Percentiles rank a stretch among this genome's conserved stretches.
phyloP scores from a whole-genome alignment of 2,888 invertebrate species.

The Hypomecis atomaria region DNA sequence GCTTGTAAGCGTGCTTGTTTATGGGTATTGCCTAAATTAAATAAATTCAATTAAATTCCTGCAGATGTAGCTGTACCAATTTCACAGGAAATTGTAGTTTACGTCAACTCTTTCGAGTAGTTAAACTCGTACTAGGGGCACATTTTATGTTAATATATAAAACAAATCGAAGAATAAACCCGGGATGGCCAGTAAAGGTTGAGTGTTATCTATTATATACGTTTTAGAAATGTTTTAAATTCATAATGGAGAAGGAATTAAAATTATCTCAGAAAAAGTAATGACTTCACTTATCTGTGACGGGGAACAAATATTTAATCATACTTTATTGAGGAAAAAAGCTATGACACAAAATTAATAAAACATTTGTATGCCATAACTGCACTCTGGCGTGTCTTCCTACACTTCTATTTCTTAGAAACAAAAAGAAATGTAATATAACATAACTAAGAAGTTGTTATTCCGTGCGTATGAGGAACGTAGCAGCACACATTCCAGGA shows the following conservation, averaged over 20 bases:
- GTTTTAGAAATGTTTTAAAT: neutral
- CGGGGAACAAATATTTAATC: too few relatives aligned
- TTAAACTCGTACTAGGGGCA: too few relatives aligned
- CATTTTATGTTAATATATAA: slow-evolving; percentile 25
- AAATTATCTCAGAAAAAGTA: neutral
- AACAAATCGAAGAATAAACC: slow-evolving; percentile 19
- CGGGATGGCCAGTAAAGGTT: slow-evolving; percentile 10
- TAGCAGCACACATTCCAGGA: slow-evolving; percentile 4
- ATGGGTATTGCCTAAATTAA: too few relatives aligned
- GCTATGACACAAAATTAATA: neutral
- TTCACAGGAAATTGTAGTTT: too few relatives aligned
- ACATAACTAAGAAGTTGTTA: slow-evolving; percentile 6
- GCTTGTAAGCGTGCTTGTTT: too few relatives aligned
- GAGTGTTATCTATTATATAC: slow-evolving; percentile 17
- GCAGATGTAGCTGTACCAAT: too few relatives aligned
- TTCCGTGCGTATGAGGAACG: slow-evolving; percentile 5
- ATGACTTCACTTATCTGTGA: too few relatives aligned
- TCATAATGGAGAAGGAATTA: neutral
- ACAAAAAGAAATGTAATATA: slow-evolving; percentile 9
- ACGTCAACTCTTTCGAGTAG: too few relatives aligned
- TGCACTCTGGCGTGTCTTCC: neutral
- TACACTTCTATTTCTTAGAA: neutral
- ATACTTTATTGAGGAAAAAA: too few relatives aligned
- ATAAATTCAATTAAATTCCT: too few relatives aligned
- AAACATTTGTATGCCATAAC: neutral